Conservation (phyloP, 2,113 vertebrate species). For the Smithornis capensis region DNA sequence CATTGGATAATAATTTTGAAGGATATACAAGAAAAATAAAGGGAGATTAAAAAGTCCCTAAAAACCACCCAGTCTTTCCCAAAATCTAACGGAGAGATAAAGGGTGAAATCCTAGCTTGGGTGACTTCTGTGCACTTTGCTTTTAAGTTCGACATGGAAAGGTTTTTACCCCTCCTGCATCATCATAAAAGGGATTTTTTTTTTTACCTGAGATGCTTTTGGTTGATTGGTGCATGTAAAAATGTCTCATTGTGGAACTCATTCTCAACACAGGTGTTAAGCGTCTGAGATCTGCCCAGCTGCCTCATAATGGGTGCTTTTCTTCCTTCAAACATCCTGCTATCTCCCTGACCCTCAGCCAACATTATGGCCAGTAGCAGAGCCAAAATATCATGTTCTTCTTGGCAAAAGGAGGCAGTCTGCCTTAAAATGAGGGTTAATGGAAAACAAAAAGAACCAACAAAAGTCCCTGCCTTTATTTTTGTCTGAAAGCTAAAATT, state of each 20-base stretch:
- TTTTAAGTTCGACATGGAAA: not conserved
- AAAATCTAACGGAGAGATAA: not conserved
- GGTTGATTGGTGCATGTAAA: not conserved
- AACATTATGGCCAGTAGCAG: not conserved
- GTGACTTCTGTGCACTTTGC: not conserved
- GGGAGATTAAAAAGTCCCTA: not conserved
- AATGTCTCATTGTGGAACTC: not conserved
- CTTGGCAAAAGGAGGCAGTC: not conserved
- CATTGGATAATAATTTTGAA: not conserved
- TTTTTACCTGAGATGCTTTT: not conserved
- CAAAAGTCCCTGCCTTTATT: not conserved
- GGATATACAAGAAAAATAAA: not conserved
- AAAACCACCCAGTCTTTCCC: not conserved
- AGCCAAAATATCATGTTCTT: not conserved
- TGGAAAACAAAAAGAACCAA: constrained; percentile 12
- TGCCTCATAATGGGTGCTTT: not conserved
- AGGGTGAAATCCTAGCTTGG: not conserved
- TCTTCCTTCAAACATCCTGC: not conserved
- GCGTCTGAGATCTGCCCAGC: not conserved
- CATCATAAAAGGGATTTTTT: not conserved
- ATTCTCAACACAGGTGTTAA: not conserved
- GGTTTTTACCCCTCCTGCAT: not conserved
- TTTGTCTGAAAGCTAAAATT: not conserved
- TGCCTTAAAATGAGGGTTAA: not conserved
- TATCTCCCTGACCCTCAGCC: not conserved